Base-by-base conservation (phyloP, 2,113 vertebrate genomes). In the Danionella cerebrum region DNA sequence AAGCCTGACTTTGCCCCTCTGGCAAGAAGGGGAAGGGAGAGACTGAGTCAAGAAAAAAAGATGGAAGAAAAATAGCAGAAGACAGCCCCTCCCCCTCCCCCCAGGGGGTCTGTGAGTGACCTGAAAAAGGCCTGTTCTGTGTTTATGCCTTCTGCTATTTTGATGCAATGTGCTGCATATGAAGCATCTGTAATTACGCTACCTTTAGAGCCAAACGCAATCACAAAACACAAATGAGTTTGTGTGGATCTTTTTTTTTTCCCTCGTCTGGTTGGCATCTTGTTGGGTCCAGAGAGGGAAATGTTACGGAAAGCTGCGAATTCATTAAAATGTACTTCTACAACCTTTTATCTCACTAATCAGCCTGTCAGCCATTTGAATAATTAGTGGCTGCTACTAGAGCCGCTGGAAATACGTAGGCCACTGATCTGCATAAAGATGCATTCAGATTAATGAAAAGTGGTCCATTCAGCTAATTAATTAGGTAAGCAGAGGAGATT, bases 1-100 rank as follows among this genome's bases (percentile, higher is more conserved):
- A 84, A 82, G 80, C 76, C 83, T 67, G 75, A 84, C 82, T 86
- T 84, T 80, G 78, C 80, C 82, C 79, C 81, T 33, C 55, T 69
- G 79, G 84, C 70, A 51, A 63, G 67, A 69, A 52, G 58, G 64
- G 33, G 44, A 45, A 45, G 19, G 14, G 51, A 59, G 54, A 47
- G 71, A 50, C 10, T 8, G 35, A 16, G 41, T 2, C 18, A 36
- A 12, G 33, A 16, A 12, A 50, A 13, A 21, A 63, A 21, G 24
- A 24, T n/a, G 1, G 13, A 6, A 64, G 74, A 76, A 78, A 79
- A 81, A 76, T 77, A n/a, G 74, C 72, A 82, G 75, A 78, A 84
- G 78, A 84, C 74, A 42, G 77, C 75, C 64, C 45, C 72, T 72
- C 80, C 80, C 69, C 69, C 18, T 79, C 85, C 78, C n/a, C 8